Conservation (phyloP, 2,797 vertebrate genomes). For the Pelodytes ibericus region DNA sequence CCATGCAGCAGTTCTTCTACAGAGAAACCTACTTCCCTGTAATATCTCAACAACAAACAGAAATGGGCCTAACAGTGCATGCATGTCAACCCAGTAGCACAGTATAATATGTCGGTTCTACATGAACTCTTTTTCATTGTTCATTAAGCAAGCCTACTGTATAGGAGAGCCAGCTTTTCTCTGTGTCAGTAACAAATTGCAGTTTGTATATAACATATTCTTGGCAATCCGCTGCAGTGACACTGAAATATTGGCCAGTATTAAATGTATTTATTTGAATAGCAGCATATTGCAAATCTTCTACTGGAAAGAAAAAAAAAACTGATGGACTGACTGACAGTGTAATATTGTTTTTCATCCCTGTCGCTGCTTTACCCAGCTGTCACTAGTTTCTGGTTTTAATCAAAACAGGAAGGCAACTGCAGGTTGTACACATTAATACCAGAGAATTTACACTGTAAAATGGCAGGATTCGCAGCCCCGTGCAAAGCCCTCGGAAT, state of each 20-base stretch:
- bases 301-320: conserved; percentile 13
- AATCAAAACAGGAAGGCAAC: conserved; percentile 32
- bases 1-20: too few relatives aligned
- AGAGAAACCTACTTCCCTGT: too few relatives aligned
- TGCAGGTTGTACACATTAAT: conserved; percentile 19
- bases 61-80: not conserved
- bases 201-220: conserved; percentile 21
- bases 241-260: conserved; percentile 38
- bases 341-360: conserved; percentile 30
- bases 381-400: conserved; percentile 37
- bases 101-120: conserved; percentile 13
- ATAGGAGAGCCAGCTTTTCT: not conserved
- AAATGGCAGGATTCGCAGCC: not conserved
- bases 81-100: conserved; percentile 12
- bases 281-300: conserved; percentile 18
- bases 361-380: conserved; percentile 2
- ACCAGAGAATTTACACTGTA: not conserved
- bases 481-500: not conserved
- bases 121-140: conserved; percentile 21
- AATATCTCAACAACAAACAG: too few relatives aligned
- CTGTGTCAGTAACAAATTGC: conserved; percentile 31
- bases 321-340: conserved; percentile 35
- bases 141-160: conserved; percentile 33
- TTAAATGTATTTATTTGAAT: conserved; percentile 49
- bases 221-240: conserved; percentile 20